phyloP scores from a whole-genome alignment of 37 sponge, comb jelly and placozoan species.

The Corticium candelabrum region DNA sequence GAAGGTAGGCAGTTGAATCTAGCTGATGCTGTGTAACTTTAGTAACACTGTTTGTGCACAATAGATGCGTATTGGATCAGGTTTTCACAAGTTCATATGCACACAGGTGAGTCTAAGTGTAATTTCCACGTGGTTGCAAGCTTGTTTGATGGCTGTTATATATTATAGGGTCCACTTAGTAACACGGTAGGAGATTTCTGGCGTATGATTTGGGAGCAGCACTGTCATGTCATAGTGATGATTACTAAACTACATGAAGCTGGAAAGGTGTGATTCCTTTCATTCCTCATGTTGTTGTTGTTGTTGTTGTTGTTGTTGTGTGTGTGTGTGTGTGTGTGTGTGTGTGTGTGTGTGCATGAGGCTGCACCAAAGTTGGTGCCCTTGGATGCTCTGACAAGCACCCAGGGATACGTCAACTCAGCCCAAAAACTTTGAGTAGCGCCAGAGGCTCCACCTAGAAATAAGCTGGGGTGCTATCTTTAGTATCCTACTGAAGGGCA shows the following conservation, averaged over 20 bases:
- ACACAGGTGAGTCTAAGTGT: background rate
- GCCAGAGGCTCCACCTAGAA: no score
- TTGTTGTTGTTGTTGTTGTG: background rate
- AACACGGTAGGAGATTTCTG: background rate
- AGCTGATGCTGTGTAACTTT: background rate
- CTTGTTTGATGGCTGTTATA: background rate
- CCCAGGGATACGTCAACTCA: no score
- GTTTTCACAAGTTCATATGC: background rate
- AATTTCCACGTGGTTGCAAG: background rate
- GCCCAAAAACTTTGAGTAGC: no score
- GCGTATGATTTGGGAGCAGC: background rate
- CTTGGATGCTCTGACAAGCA: no score
- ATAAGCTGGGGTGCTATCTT: no score
- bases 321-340: conserved; percentile 5
- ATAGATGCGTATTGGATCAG: background rate
- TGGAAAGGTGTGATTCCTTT: background rate
- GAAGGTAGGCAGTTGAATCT: background rate
- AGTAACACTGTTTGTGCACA: background rate
- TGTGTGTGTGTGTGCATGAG: conserved; percentile 2
- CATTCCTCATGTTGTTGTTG: background rate
- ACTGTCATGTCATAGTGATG: background rate
- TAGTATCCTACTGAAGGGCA: no score
- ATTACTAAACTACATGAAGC: background rate
- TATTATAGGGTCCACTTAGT: background rate
- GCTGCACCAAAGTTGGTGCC: background rate